Conservation (phyloP, 1,140 invertebrate genomes). For the Nomia melanderi region DNA sequence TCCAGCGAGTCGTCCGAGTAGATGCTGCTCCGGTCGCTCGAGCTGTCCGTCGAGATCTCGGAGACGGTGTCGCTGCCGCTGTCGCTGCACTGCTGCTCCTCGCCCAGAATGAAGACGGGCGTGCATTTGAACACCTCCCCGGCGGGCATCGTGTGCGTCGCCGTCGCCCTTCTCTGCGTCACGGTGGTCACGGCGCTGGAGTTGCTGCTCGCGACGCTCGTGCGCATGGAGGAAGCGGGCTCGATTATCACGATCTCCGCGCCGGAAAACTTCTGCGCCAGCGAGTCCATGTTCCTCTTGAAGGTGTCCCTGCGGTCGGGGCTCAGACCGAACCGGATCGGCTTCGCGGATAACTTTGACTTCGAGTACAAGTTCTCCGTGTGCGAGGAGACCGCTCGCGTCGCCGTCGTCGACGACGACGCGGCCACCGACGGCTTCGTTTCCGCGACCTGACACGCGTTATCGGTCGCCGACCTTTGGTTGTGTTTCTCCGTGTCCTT, state of each 20-base stretch:
- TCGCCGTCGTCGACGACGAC: background rate
- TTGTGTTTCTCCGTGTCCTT: slow-evolving; percentile 32
- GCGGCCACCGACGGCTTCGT: slow-evolving; percentile 2
- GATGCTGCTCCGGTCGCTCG: slow-evolving; percentile 82
- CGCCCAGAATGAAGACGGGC: slow-evolving; percentile 81
- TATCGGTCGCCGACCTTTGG: background rate
- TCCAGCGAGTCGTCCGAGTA: slow-evolving; percentile 82
- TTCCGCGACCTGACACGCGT: slow-evolving; percentile 29
- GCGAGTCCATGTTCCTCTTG: slow-evolving; percentile 79
- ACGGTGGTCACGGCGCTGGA: background rate
- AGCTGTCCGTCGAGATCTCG: slow-evolving; percentile 83
- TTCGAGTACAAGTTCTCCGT: slow-evolving; percentile 63
- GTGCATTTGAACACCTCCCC: slow-evolving; percentile 81
- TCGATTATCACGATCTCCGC: slow-evolving; percentile 77
- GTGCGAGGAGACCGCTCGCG: slow-evolving; percentile 52
- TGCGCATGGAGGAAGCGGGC: slow-evolving; percentile 34
- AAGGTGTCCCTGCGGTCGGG: slow-evolving; percentile 79
- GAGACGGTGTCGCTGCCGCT: slow-evolving; percentile 82
- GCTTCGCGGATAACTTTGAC: slow-evolving; percentile 45
- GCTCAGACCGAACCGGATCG: slow-evolving; percentile 74
- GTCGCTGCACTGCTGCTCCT: slow-evolving; percentile 81
- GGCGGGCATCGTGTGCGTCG: slow-evolving; percentile 80
- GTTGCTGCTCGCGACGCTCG: background rate
- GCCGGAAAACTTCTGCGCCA: slow-evolving; percentile 78
- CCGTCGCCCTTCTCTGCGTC: slow-evolving; percentile 74